These are phyloP conservation scores for Leptinotarsa peninsularis DNA, from an alignment of 2,888 invertebrate genomes.

Conservation along the genomic window DNA sequence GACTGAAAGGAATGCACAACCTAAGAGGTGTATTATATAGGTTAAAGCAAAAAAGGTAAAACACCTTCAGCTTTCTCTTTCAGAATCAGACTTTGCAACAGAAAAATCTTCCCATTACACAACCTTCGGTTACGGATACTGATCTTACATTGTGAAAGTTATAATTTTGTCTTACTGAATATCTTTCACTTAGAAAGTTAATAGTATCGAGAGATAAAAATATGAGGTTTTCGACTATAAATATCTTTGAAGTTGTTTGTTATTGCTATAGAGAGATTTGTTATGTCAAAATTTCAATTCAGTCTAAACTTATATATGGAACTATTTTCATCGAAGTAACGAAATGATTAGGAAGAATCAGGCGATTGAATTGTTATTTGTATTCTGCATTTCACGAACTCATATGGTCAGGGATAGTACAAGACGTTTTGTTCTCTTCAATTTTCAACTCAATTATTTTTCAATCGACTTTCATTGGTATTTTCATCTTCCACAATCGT, in stretches of 20 bases:
- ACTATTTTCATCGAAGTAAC: no score
- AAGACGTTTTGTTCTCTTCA: no score
- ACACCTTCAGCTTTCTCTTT: constrained; percentile 25
- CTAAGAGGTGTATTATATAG: constrained; percentile 20
- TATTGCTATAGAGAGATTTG: not conserved
- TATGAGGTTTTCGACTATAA: constrained; percentile 6
- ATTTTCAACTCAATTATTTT: no score
- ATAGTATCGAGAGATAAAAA: constrained; percentile 23
- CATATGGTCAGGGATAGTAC: no score
- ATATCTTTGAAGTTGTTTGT: not conserved
- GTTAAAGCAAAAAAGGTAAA: constrained; percentile 8
- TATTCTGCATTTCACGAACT: no score
- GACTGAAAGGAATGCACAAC: constrained; percentile 10
- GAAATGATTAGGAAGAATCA: no score
- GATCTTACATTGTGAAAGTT: constrained; percentile 48
- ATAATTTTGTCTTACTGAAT: constrained; percentile 48
- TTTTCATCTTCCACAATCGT: no score
- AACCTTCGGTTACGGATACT: constrained; percentile 33
- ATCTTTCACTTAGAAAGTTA: constrained; percentile 54
- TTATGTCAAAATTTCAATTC: not conserved
- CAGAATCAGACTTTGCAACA: constrained; percentile 22
- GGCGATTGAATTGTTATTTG: no score
- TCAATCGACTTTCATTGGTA: no score
- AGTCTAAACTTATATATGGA: no score
- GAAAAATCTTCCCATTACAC: constrained; percentile 19